Base-by-base conservation (phyloP, 2,113 vertebrate species). In the Hemibagrus wyckioides region DNA sequence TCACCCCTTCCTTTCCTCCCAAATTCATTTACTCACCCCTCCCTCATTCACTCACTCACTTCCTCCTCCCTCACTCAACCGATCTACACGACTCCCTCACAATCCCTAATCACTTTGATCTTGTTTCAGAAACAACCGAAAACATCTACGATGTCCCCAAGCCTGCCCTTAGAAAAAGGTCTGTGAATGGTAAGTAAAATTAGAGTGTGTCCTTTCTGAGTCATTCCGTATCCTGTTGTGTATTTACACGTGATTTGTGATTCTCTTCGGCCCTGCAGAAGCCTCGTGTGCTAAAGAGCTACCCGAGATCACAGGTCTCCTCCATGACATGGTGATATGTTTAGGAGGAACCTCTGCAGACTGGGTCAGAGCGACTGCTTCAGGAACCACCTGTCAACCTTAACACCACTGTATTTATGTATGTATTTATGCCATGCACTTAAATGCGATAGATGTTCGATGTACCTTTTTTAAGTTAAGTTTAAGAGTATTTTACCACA, bases 141-240 rank as follows among this genome's bases (percentile, higher is more conserved):
- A 87, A 71, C 77, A 90, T 95, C 56, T 96, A 95, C n/a, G 95
- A 94, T 0, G 91, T 95, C 3, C 95, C 95, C 0, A 94, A 91
- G 48, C 59, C 83, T 41, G 71, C 92, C 36, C 3, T 94, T 83
- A 92, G 88, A 87, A 89, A 4, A 30, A 23, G 89, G 80, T 59
- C 61, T 23, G 75, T 57, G 6, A 39, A 23, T 85, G 93, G 94
- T 95, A 90, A 92, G 88, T 65, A 14, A 83, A 67, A 84, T 67
- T 17, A 14, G 11, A 82, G 1, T 6, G 15, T 33, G 0, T 4
- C 36, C 25, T 79, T 36, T 36, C 11, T 54, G n/a, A n/a, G 33
- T 33, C 25, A 50, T 11, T 13, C 56, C 30, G 11, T 88, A 10
- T 10, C 48, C 33, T 59, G 6, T 9, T 79, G 9, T 57, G 21